Evolutionary conservation across 2,888 invertebrate species (phyloP).

Genomic region (Drosophila kokeensis): DNA sequence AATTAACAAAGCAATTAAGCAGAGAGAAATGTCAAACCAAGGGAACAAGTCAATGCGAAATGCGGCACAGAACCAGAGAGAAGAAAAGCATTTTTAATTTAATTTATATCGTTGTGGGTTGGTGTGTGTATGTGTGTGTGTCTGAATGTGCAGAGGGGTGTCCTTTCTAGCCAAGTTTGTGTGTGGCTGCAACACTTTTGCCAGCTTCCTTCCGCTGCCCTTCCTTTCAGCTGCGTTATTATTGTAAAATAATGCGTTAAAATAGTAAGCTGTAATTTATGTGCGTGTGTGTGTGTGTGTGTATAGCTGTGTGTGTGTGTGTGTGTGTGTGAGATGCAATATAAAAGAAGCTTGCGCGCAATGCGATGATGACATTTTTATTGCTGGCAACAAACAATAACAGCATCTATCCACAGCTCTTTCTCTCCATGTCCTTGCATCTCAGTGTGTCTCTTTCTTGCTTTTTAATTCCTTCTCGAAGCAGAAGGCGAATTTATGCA

Average conservation of each 20-base stretch:
- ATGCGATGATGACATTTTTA: slow-evolving; percentile 72
- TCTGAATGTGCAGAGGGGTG: background rate
- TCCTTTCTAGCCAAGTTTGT: slow-evolving; percentile 18
- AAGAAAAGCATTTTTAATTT: slow-evolving; percentile 70
- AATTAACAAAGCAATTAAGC: slow-evolving; percentile 81
- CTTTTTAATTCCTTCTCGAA: slow-evolving; percentile 14
- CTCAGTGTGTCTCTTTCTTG: background rate
- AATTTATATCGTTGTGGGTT: slow-evolving; percentile 59
- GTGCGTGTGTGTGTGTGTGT: slow-evolving; percentile 9
- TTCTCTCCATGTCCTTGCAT: background rate
- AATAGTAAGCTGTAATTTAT: slow-evolving; percentile 49
- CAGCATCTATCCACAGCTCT: slow-evolving; percentile 34
- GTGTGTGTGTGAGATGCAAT: slow-evolving; percentile 31
- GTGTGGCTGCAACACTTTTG: slow-evolving; percentile 38
- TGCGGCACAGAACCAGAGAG: slow-evolving; percentile 20
- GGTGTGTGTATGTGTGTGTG: slow-evolving; percentile 12
- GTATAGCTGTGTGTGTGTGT: slow-evolving; percentile 21
- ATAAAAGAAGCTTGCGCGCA: slow-evolving; percentile 40
- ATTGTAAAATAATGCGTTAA: slow-evolving; percentile 65
- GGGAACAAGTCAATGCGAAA: slow-evolving; percentile 34
- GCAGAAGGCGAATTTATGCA: slow-evolving; percentile 78
- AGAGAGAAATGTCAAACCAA: slow-evolving; percentile 60
- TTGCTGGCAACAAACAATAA: slow-evolving; percentile 64
- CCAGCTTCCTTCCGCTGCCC: slow-evolving; percentile 30
- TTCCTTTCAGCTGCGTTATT: slow-evolving; percentile 30